Evolutionary conservation across 2,113 vertebrate genomes (phyloP), one percentile per base, ranked within the genome.

Genomic region (Epinephelus moara): DNA sequence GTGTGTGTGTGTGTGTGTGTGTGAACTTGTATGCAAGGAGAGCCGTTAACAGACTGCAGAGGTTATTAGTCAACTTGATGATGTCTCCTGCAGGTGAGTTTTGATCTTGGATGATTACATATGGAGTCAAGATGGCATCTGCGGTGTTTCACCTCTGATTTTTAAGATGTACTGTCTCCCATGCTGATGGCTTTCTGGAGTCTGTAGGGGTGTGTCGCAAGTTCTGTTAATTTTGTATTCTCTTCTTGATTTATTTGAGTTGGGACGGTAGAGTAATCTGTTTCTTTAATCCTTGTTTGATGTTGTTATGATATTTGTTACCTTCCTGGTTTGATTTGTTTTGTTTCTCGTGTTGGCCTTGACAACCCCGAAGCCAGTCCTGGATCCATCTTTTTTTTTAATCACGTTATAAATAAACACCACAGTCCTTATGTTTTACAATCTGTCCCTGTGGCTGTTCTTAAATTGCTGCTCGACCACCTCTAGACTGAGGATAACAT

Each of bases 351-450:
- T 55, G 10, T 37, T 49, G 59, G 57, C 18, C 33, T 37, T 56
- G 60, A 49, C 60, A 19, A 57, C 60, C 37, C 50, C 60, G 30
- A 80, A 62, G 33, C 67, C 33, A 70, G 47, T 15, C 64, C 30
- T 25, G n/a, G 25, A 25, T n/a, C 63, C 25, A 56, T 52, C 27
- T 14, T 19, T 60, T 18, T 27, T 27, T 21, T n/a, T 23, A 9
- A 42, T 30, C n/a, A 70, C 42, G 52, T 14, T 42, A 55, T 27
- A 63, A 63, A 71, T 45, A 71, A 63, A 71, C 19, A 63, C 57
- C 25, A 56, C 27, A 49, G 23, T 57, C 62, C 10, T 40, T 25
- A 14, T 52, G 40, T 60, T 72, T 23, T 18, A 27, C 27, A 67
- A 19, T 52, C 27, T 33, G 25, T 64, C 47, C 4, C 33, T 14